Conservation (phyloP, 2,888 invertebrate species). For the Idaea biselata region DNA sequence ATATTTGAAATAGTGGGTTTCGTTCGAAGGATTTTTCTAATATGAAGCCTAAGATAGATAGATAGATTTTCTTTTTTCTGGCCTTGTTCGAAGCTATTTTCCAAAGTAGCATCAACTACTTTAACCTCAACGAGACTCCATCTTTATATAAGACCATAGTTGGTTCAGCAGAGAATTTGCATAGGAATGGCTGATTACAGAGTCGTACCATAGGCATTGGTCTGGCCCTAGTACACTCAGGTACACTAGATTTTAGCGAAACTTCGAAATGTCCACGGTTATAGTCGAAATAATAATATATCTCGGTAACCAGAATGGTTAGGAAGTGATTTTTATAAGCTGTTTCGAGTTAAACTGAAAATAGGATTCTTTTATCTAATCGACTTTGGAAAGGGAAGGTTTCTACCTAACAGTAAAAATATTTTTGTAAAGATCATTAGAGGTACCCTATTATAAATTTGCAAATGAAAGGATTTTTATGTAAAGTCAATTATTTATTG, state of each 20-base stretch:
- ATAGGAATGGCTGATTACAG: slow-evolving; percentile 78
- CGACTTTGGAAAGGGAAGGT: not conserved
- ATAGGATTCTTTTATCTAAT: not conserved
- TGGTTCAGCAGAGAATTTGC: slow-evolving; percentile 75
- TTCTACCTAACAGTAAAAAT: no score
- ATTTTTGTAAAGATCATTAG: no score
- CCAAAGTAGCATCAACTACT: slow-evolving; percentile 26
- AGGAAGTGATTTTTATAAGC: not conserved
- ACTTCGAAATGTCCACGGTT: slow-evolving; percentile 26
- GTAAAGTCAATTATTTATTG: no score
- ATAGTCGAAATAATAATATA: slow-evolving; percentile 32
- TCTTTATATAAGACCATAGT: slow-evolving; percentile 73
- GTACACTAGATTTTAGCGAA: slow-evolving; percentile 25
- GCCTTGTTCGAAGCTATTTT: no score
- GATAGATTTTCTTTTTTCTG: no score
- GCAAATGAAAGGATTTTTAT: no score
- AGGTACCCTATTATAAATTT: no score
- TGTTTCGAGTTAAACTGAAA: not conserved
- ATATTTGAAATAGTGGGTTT: no score
- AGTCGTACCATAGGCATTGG: slow-evolving; percentile 64
- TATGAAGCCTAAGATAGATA: no score
- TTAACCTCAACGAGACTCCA: slow-evolving; percentile 32
- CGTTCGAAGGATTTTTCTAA: no score
- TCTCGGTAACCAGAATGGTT: slow-evolving; percentile 18
- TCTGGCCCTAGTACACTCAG: slow-evolving; percentile 45